phyloP scores from a whole-genome alignment of 2,113 vertebrate species.

The Anthoscopus minutus region DNA sequence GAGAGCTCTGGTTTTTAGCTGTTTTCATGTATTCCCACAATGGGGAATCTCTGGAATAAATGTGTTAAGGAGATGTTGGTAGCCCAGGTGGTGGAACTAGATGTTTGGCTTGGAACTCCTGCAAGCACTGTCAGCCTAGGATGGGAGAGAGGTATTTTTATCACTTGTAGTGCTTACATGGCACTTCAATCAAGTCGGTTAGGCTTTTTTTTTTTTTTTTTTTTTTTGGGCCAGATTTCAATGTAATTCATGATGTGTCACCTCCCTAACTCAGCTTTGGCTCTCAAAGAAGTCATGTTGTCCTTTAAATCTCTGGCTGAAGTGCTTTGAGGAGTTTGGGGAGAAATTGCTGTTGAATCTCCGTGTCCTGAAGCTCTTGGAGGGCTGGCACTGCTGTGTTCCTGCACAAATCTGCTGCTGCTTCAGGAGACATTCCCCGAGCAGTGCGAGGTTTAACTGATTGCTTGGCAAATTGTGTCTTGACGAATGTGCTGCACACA shows the following conservation, averaged over 20 bases:
- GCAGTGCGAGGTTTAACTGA: neutral
- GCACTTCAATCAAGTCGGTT: neutral
- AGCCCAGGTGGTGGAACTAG: neutral
- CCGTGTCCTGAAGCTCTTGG: neutral
- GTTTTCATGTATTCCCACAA: neutral
- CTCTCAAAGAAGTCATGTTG: neutral
- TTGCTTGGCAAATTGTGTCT: neutral
- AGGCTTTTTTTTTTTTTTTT: neutral
- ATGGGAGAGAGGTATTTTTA: neutral
- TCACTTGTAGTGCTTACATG: neutral
- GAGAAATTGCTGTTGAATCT: neutral
- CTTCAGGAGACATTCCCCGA: accelerated
- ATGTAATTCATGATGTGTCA: neutral
- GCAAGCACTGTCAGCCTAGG: neutral
- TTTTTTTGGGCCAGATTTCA: neutral
- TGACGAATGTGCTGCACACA: neutral
- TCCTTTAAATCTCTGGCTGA: neutral
- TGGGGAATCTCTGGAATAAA: neutral
- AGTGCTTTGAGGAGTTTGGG: neutral
- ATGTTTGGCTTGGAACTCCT: neutral
- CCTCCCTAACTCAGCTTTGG: neutral
- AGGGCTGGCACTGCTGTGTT: neutral
- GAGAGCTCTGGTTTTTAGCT: neutral
- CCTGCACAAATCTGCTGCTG: neutral
- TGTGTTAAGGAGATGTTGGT: neutral